Evolutionary conservation across 1,140 invertebrate species (phyloP).

Genomic region (Mizuhopecten yessoensis): DNA sequence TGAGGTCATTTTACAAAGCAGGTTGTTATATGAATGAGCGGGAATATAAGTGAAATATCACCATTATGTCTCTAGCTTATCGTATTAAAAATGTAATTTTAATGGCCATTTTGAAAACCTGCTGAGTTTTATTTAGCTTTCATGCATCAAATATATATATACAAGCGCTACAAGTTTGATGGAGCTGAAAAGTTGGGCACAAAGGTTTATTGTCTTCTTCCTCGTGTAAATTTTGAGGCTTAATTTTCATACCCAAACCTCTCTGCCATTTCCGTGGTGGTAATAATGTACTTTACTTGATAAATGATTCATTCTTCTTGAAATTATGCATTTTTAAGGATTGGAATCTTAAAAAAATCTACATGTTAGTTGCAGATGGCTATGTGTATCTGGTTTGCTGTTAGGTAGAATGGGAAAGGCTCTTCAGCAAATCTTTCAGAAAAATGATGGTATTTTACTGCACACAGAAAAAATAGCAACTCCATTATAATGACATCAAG

Average conservation of each 20-base stretch:
- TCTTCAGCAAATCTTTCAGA: not conserved
- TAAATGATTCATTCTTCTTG: not conserved
- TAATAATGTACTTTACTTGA: constrained; percentile 8
- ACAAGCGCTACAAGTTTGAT: not conserved
- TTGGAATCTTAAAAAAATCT: not conserved
- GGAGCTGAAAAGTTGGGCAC: constrained; percentile 27
- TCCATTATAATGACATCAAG: not conserved
- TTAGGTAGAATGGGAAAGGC: not conserved
- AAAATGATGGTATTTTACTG: constrained; percentile 13
- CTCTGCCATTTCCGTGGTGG: not conserved
- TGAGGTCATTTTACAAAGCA: too few relatives aligned
- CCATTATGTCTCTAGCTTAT: not conserved
- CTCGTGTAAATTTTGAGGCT: not conserved
- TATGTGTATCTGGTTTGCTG: not conserved
- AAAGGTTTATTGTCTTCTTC: not conserved
- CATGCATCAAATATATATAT: not conserved
- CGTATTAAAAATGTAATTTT: not conserved
- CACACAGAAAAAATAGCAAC: not conserved
- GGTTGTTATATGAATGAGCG: too few relatives aligned
- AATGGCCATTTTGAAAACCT: not conserved
- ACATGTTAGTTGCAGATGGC: constrained; percentile 3
- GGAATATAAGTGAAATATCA: not conserved
- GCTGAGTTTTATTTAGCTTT: not conserved
- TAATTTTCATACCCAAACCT: not conserved
- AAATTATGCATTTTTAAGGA: constrained; percentile 40